Conservation (phyloP, 1,140 invertebrate genomes). For the Melitaea cinxia region DNA sequence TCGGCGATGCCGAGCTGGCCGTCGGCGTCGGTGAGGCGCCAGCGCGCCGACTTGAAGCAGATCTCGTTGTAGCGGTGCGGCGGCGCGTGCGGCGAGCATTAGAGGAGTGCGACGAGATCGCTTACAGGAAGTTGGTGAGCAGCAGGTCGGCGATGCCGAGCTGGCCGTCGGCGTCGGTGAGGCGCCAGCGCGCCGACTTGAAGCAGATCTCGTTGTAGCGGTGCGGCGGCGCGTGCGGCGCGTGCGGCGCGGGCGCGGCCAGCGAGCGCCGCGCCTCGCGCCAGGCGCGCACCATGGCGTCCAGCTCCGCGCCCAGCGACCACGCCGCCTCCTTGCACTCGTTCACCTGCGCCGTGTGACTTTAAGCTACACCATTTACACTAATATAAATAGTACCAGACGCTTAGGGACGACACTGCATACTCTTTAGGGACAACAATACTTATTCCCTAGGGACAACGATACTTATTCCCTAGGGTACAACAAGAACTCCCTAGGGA, state of each 20-base stretch:
- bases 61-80: no score
- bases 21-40: conserved; percentile 99
- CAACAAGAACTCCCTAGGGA: no score
- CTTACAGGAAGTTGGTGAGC: conserved; percentile 96
- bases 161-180: conserved; percentile 98
- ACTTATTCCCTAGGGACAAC: no score
- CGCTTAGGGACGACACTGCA: no score
- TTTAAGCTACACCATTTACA: no score
- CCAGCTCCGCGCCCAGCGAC: conserved; percentile 94
- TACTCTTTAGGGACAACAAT: no score
- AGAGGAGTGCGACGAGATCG: neutral
- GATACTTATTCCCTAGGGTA: no score
- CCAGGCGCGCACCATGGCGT: conserved; percentile 88
- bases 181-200: conserved; percentile 98
- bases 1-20: conserved; percentile 98
- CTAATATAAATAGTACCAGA: no score
- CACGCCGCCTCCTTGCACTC: conserved; percentile 95
- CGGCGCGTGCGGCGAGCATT: no score
- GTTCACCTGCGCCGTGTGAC: conserved; percentile 88
- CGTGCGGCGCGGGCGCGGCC: conserved; percentile 76
- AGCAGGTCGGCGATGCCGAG: conserved; percentile 97
- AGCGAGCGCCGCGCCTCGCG: conserved; percentile 67
- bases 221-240: conserved; percentile 87
- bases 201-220: conserved; percentile 98
- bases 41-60: neutral